phyloP scores from a whole-genome alignment of 2,797 vertebrate genomes.

The Chiroxiphia lanceolata region DNA sequence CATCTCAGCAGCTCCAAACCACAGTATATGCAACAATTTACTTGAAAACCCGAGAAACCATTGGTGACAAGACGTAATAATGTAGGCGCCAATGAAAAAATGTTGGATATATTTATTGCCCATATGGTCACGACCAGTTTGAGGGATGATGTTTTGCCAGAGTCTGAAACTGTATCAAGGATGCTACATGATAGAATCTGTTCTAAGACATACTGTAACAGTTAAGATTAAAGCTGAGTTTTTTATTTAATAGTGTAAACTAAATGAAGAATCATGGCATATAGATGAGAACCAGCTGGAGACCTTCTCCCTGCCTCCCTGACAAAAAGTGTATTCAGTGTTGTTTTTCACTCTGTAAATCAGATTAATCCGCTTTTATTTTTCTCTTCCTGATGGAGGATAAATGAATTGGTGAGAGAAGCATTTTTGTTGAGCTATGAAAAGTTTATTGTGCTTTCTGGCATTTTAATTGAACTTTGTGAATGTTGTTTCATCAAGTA shows the following conservation, averaged over 20 bases:
- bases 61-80: constrained; percentile 78
- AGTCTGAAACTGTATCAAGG: constrained; percentile 73
- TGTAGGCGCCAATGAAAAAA: constrained; percentile 78
- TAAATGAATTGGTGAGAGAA: constrained; percentile 56
- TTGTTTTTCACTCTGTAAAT: constrained; percentile 73
- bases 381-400: constrained; percentile 58
- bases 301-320: constrained; percentile 12
- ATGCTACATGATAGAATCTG: constrained; percentile 75
- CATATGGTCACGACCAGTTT: constrained; percentile 69
- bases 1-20: constrained; percentile 71
- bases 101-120: constrained; percentile 74
- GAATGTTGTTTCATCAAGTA: constrained; percentile 24
- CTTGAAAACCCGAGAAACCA: constrained; percentile 74
- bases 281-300: constrained; percentile 78
- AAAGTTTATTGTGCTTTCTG: constrained; percentile 61
- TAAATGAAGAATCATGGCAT: constrained; percentile 77
- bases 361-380: constrained; percentile 68
- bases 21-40: constrained; percentile 73
- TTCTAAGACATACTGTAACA: constrained; percentile 73
- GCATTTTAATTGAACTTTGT: constrained; percentile 43
- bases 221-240: constrained; percentile 78
- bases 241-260: constrained; percentile 79
- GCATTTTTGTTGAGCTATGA: constrained; percentile 42
- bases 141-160: constrained; percentile 71
- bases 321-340: constrained; percentile 61